Base-by-base conservation (phyloP, 1,140 invertebrate species). In the Drosophila nigromelanica region DNA sequence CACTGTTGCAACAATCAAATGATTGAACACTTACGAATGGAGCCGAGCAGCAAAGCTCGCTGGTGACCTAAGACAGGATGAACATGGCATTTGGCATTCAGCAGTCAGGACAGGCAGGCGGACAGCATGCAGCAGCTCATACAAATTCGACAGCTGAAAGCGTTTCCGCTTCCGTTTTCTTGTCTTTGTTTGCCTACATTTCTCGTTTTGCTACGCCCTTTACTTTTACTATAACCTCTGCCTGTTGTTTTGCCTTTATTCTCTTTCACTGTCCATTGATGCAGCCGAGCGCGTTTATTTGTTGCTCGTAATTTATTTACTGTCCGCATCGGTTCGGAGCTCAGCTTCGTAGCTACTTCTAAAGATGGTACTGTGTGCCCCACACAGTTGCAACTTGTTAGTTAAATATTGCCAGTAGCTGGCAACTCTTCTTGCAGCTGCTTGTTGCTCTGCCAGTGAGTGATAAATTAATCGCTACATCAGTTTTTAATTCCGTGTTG, bases 391-490 rank as follows among this genome's bases (percentile, higher is more conserved):
- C 77, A 82, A 80, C 83, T 87, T 89, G 83, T 74, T 87, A 82
- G 83, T 89, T 87, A 83, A 89, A 87, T 89, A 87, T 79, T 80
- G 83, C 79, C 79, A 68, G 52, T 70, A 76, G 76, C 54, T 69
- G 82, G 59, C 33, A 63, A 71, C 69, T 67, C 82, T 78, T 64
- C 70, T 66, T 73, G 30, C 47, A 40, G 39, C 8, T 67, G 24
- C 62, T 52, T 50, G 61, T 52, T 63, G 60, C n/a, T 42, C 18
- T 63, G 58, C 72, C 70, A 79, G 64, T 71, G 77, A 91, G 89
- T 91, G 89, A 91, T 91, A 91, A 91, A 91, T 91, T 91, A 91
- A 91, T 91, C 89, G 89, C 81, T 91, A 87, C 89, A 91, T 91
- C 89, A 91, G 90, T 91, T 91, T 90, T 91, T 91, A 91, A 91